A percentile compares a stretch with the other conserved stretches of the same genome.
phyloP scores from a whole-genome alignment of 2,113 vertebrate species.

The Ciconia stormi region DNA sequence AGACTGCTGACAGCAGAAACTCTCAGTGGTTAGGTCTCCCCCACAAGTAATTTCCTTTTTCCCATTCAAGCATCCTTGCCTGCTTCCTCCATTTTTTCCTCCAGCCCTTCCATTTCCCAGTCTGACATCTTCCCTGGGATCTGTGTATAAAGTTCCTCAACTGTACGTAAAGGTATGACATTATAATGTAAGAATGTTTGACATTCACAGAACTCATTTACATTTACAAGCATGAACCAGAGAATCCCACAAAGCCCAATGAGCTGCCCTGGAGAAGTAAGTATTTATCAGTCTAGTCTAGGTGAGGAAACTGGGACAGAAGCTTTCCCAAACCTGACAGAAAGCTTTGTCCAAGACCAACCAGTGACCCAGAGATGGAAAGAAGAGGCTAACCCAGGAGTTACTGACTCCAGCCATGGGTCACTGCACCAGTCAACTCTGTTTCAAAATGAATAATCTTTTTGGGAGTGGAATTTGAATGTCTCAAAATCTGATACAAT shows the following conservation, averaged over 20 bases:
- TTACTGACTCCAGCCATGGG: background rate
- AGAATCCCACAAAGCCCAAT: background rate
- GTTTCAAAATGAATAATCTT: background rate
- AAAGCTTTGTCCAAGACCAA: background rate
- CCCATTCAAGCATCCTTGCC: background rate
- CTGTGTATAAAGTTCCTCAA: background rate
- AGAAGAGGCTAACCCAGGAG: background rate
- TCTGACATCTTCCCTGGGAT: background rate
- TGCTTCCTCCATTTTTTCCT: background rate
- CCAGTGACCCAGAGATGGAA: background rate
- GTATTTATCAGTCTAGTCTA: background rate
- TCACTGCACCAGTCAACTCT: background rate
- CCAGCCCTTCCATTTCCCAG: background rate
- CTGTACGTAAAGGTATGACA: background rate
- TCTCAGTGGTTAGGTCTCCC: background rate
- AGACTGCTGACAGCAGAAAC: conserved; percentile 5
- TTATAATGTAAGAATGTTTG: background rate
- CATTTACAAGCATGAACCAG: background rate
- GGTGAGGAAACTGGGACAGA: background rate
- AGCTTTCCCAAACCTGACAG: background rate
- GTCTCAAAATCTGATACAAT: background rate
- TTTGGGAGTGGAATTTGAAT: background rate
- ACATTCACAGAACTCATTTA: conserved; percentile 3
- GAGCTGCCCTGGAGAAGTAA: background rate
- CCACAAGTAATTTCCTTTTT: background rate